Evolutionary conservation across 2,888 invertebrate genomes (phyloP).

Genomic region (Tinea pellionella): DNA sequence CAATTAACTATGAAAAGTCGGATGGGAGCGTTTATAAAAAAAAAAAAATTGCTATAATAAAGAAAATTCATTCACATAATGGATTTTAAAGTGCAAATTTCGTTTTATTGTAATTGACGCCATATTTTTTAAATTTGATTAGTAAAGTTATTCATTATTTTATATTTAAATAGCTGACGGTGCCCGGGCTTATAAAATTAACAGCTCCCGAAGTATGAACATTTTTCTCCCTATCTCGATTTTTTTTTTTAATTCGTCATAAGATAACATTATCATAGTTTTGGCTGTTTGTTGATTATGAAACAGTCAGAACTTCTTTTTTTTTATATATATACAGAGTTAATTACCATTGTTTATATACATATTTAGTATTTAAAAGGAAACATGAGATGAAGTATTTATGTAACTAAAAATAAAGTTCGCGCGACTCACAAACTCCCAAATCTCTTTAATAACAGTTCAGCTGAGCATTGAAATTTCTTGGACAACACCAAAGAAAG

Average conservation of each 20-base stretch:
- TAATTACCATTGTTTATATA: no score
- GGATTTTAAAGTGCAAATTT: not conserved
- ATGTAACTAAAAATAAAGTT: not conserved
- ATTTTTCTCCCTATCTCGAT: no score
- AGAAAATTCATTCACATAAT: not conserved
- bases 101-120: not conserved
- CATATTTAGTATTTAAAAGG: not conserved
- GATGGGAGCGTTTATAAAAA: not conserved
- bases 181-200: no score
- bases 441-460: constrained; percentile 1
- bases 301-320: no score
- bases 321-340: no score
- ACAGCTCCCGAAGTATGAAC: no score
- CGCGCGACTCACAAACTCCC: not conserved
- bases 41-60: not conserved
- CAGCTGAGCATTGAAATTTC: constrained; percentile 6
- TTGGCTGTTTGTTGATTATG: no score
- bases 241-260: no score
- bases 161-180: not conserved
- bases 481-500: not conserved
- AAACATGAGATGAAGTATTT: not conserved
- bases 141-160: not conserved
- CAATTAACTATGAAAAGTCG: no score
- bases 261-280: no score
- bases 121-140: not conserved